These are phyloP conservation scores for Mesembrinibis cayennensis DNA, from an alignment of 2,113 vertebrate species.

Conservation along the genomic window DNA sequence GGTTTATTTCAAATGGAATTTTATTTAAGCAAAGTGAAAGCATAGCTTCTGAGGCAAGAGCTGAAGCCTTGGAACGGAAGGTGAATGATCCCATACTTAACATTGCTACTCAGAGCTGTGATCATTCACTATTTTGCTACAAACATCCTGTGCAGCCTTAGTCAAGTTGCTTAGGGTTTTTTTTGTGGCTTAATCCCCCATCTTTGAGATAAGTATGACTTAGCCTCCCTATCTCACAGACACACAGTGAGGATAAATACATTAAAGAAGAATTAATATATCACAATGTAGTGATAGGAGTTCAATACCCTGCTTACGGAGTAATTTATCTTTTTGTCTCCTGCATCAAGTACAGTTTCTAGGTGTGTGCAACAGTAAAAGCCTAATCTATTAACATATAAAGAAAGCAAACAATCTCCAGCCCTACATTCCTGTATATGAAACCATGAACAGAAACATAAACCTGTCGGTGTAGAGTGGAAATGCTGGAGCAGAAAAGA, in stretches of 20 bases:
- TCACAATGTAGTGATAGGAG: conserved; percentile 43
- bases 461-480: not conserved
- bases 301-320: conserved; percentile 4
- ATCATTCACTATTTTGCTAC: not conserved
- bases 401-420: not conserved
- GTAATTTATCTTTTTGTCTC: conserved; percentile 57
- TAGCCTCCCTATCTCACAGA: conserved; percentile 35
- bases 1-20: not conserved
- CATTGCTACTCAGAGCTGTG: not conserved
- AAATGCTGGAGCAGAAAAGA: conserved; percentile 44
- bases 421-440: not conserved
- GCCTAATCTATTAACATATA: not conserved
- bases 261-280: conserved; percentile 57
- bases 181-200: conserved; percentile 41
- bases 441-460: conserved; percentile 34
- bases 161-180: not conserved
- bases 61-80: not conserved
- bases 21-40: not conserved
- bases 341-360: conserved; percentile 55
- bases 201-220: conserved; percentile 46
- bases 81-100: not conserved
- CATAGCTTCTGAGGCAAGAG: not conserved
- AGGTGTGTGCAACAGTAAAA: not conserved
- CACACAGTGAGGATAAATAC: conserved; percentile 23
- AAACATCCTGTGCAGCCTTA: not conserved